Percentiles rank a stretch among this genome's conserved stretches.
These are phyloP conservation scores for Drosophila bunnanda DNA, from an alignment of 2,888 invertebrate genomes.

Conservation along the genomic window DNA sequence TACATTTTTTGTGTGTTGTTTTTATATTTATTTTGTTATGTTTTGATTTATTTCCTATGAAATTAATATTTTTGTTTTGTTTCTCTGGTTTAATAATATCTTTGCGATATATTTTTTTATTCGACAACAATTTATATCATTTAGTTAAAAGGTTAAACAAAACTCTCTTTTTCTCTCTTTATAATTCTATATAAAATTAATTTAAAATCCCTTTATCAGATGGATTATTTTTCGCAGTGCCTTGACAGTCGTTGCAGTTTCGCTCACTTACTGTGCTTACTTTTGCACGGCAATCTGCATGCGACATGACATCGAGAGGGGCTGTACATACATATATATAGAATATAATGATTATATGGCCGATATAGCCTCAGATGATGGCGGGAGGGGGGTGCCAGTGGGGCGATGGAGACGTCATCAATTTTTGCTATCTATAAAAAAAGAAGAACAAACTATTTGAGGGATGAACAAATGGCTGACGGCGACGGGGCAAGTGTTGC, in stretches of 20 bases:
- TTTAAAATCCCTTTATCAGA: too few species aligned
- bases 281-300: constrained; percentile 59
- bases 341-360: not conserved
- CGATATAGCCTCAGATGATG: not conserved
- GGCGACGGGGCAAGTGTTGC: constrained; percentile 69
- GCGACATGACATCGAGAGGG: constrained; percentile 26
- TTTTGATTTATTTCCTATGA: too few species aligned
- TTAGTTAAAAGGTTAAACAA: not conserved
- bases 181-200: too few species aligned
- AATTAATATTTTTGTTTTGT: too few species aligned
- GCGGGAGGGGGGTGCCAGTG: not conserved
- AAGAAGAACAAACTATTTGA: constrained; percentile 8
- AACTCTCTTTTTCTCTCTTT: rapidly evolving
- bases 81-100: too few species aligned
- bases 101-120: too few species aligned
- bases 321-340: not conserved
- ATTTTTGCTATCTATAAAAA: constrained; percentile 55
- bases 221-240: constrained; percentile 1
- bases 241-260: constrained; percentile 19
- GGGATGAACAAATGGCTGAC: constrained; percentile 33
- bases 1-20: too few species aligned
- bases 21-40: too few species aligned
- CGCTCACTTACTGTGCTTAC: constrained; percentile 47
- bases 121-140: too few species aligned
- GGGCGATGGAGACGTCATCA: constrained; percentile 42